Base-by-base conservation (phyloP, 1,140 invertebrate genomes). In the Tribolium madens region DNA sequence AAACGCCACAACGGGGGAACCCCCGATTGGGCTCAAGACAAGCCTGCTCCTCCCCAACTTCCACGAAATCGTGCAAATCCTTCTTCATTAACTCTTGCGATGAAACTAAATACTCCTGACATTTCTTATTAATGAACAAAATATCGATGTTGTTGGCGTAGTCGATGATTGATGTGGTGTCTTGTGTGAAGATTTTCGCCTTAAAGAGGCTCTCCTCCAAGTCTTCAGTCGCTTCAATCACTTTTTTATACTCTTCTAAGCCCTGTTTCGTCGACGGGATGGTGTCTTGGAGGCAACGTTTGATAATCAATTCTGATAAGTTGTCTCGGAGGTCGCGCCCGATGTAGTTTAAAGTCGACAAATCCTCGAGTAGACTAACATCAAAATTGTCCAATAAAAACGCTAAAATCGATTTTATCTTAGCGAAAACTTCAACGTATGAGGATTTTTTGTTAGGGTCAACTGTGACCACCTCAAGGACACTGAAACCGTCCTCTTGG, bases 51-150 rank as follows among this genome's bases (percentile, higher is more conserved):
- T 87, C 85, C 1, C 88, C 89, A 79, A 92, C 87, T 77, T 89
- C 89, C 69, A 92, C 89, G 60, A 93, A 93, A 75, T 93, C 90
- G 83, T 95, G 93, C 26, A 97, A 87, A 85, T 97, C 94, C 82
- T 93, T 92, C 72, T 91, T 91, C 88, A 96, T 94, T 15, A 97
- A 91, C 77, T 87, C 87, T 47, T 91, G 87, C 0, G 95, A 94
- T 78, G 87, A 89, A 21, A 90, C 89, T 17, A 95, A 82, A 50
- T 95, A 91, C 72, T 92, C 89, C 80, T 93, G 89, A 80, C 93
- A 92, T 70, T 93, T 92, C 84, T 95, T 94, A 79, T 93, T 90
- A 33, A 93, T 91, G 86, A 94, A 96, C 15, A 95, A 86, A 3
- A 90, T 86, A 82, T 96, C 93, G 42, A 97, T 91, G 86, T 96